Evolutionary conservation across 2,797 vertebrate species (phyloP), one percentile per base, ranked within the genome.

Genomic region (Hylomyscus alleni): DNA sequence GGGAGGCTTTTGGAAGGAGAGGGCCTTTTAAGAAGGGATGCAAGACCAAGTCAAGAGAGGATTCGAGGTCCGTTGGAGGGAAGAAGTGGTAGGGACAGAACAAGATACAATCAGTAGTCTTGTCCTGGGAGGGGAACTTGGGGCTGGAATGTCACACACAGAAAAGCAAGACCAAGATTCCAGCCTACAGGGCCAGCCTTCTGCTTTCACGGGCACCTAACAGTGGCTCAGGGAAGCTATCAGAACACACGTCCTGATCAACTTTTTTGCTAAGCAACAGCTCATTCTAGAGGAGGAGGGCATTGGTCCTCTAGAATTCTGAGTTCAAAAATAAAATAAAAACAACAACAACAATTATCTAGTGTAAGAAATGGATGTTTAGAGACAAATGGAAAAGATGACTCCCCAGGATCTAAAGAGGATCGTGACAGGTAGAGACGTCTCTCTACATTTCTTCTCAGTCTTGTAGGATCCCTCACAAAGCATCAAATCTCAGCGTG

Each of bases 1-100:
- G 83, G 82, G 54, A 93, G 86, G 73, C 69, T 95, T 92, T 89
- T 67, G 82, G 19, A 75, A 84, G 58, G 31, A 47, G 44, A 81
- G 22, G 29, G 29, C 11, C 82, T 69, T 93, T 93, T 58, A 83
- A 75, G 56, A 20, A 47, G 29, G 88, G 54, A 60, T 62, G 47
- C 73, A 31, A 58, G 37, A 86, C 31, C 82, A 92, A 85, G 50
- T n/a, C 54, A 89, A 54, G 24, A 19, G 73, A 72, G 24, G 62
- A 29, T 17, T 24, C 17, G 44, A 24, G 72, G 24, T 31, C 17
- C 22, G 52, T 6, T 44, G 44, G 67, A 3, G 58, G 60, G 54
- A 69, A 26, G 85, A 75, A 58, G 19, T 15, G 22, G 50, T 14
- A 12, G 90, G 56, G 58, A 72, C 4, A 56, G 65, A 90, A 62